phyloP scores from a whole-genome alignment of 2,113 vertebrate species.

The Burhinus bistriatus region DNA sequence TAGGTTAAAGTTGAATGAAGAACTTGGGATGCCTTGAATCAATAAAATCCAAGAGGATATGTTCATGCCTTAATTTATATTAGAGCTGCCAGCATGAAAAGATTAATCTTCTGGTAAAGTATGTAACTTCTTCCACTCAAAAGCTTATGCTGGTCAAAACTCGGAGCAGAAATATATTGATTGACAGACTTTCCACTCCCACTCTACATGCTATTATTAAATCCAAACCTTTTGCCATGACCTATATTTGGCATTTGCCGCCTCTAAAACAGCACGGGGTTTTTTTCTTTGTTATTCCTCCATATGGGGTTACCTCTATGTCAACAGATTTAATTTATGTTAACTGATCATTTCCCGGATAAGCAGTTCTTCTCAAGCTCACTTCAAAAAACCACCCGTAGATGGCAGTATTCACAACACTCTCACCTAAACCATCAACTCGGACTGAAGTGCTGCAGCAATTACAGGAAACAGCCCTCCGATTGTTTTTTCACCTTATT shows the following conservation, averaged over 20 bases:
- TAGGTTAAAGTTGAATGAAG: neutral
- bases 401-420: neutral
- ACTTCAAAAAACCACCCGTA: neutral
- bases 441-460: neutral
- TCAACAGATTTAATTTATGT: neutral
- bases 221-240: neutral
- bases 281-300: neutral
- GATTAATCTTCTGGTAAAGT: neutral
- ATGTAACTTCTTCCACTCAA: neutral
- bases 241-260: neutral
- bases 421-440: neutral
- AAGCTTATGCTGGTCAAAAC: neutral
- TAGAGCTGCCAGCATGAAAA: neutral
- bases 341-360: neutral
- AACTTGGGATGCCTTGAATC: neutral
- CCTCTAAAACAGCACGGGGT: neutral
- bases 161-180: neutral
- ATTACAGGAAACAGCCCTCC: neutral
- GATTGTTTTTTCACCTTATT: neutral
- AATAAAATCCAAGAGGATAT: neutral
- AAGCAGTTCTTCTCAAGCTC: neutral
- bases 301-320: fast-evolving
- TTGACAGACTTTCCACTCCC: neutral
- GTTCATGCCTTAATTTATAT: neutral
- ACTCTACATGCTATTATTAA: neutral